Conservation (phyloP, 2,888 invertebrate species). For the Microdon myrmicae region DNA sequence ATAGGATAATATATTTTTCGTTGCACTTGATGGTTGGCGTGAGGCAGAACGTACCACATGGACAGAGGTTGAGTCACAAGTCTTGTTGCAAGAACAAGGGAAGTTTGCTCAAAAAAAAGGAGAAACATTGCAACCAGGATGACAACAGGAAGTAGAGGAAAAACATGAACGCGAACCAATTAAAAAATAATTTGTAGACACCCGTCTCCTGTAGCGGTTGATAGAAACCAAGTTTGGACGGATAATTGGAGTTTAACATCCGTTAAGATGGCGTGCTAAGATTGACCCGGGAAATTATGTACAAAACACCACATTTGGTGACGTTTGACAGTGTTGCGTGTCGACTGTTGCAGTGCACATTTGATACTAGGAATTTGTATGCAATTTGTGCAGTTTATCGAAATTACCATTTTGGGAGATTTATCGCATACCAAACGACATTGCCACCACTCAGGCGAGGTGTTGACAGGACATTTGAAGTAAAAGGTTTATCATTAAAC, state of each 20-base stretch:
- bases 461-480: no score
- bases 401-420: no score
- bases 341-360: constrained; percentile 23
- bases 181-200: constrained; percentile 51
- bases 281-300: constrained; percentile 17
- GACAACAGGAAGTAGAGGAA: constrained; percentile 40
- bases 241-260: constrained; percentile 29
- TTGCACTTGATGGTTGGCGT: no score
- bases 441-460: no score
- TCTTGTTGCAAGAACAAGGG: no score
- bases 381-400: constrained; percentile 44
- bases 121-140: constrained; percentile 38
- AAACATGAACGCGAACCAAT: constrained; percentile 44
- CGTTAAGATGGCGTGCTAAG: constrained; percentile 46
- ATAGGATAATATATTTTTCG: background rate
- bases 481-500: no score
- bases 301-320: constrained; percentile 10
- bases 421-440: no score
- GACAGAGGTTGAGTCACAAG: no score
- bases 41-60: no score
- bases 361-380: constrained; percentile 29
- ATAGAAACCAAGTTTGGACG: constrained; percentile 20
- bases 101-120: constrained; percentile 41
- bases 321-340: constrained; percentile 23
- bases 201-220: constrained; percentile 32